Conservation (phyloP, 2,888 invertebrate genomes). For the Urechis unicinctus region DNA sequence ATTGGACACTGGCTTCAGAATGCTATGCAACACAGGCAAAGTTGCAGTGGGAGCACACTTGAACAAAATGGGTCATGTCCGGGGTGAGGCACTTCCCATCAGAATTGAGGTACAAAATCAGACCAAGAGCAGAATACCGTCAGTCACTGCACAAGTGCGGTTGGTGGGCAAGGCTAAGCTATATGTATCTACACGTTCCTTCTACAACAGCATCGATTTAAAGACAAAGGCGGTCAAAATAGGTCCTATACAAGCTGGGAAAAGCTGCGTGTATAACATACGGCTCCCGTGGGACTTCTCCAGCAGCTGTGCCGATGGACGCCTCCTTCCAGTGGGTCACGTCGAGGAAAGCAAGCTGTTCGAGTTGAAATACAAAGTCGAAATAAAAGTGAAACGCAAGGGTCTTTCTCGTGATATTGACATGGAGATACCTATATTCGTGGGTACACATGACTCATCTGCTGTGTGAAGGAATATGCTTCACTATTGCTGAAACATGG, state of each 20-base stretch:
- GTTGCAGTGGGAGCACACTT: neutral
- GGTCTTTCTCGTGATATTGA: slow-evolving; percentile 4
- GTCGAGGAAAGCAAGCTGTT: slow-evolving; percentile 3
- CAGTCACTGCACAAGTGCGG: neutral
- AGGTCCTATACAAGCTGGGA: neutral
- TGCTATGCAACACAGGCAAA: neutral
- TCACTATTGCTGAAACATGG: too few species aligned
- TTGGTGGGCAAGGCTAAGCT: neutral
- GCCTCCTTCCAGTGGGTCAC: slow-evolving; percentile 7
- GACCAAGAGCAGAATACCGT: neutral
- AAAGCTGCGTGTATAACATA: neutral
- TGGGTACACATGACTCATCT: too few species aligned
- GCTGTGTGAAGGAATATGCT: too few species aligned
- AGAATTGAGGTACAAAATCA: neutral
- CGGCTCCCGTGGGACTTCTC: slow-evolving; percentile 2
- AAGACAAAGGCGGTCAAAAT: neutral
- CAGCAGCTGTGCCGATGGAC: neutral
- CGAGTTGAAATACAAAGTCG: slow-evolving; percentile 5
- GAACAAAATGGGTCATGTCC: neutral
- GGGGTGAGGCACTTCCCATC: neutral
- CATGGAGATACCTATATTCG: too few species aligned
- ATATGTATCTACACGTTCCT: neutral
- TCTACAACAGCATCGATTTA: neutral
- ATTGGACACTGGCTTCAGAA: slow-evolving; percentile 5
- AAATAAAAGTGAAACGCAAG: slow-evolving; percentile 1